Conservation (phyloP, 2,113 vertebrate genomes). For the Neotragus pygmaeus region DNA sequence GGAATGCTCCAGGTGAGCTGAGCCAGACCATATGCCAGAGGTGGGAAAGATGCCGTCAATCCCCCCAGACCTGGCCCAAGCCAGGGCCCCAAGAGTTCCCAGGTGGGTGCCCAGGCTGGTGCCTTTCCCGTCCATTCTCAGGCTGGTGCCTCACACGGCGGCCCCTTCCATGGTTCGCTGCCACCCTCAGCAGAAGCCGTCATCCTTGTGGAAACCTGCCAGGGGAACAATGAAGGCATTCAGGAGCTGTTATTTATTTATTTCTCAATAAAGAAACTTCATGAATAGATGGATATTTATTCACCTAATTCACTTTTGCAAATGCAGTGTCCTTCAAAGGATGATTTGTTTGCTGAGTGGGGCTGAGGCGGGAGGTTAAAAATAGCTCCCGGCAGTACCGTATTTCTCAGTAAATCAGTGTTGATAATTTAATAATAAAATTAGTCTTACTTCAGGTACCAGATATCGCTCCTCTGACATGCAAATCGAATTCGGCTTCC, state of each 20-base stretch:
- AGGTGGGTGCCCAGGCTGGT: rapidly evolving
- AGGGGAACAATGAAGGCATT: conserved; percentile 72
- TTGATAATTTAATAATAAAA: conserved; percentile 75
- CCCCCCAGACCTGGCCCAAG: not conserved
- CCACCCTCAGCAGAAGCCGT: not conserved
- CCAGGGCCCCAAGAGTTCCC: not conserved
- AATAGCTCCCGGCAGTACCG: conserved; percentile 74
- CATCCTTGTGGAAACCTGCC: conserved; percentile 49
- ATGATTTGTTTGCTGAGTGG: conserved; percentile 75
- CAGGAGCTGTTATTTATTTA: conserved; percentile 73
- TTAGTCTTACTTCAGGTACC: conserved; percentile 70
- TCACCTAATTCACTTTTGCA: conserved; percentile 78
- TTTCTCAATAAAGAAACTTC: conserved; percentile 77
- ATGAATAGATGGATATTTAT: conserved; percentile 78
- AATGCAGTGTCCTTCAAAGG: conserved; percentile 78
- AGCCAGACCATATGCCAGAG: rapidly evolving
- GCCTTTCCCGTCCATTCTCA: not conserved
- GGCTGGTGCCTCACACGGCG: rapidly evolving
- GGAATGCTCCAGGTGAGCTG: not conserved
- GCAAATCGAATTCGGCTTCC: conserved; percentile 54
- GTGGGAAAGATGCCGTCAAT: rapidly evolving
- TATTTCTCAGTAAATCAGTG: conserved; percentile 77
- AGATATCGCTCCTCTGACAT: conserved; percentile 54
- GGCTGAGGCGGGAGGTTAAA: conserved; percentile 72
- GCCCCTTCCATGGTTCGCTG: not conserved